Evolutionary conservation across 1,140 invertebrate species (phyloP).

Genomic region (Drosophila rufa): DNA sequence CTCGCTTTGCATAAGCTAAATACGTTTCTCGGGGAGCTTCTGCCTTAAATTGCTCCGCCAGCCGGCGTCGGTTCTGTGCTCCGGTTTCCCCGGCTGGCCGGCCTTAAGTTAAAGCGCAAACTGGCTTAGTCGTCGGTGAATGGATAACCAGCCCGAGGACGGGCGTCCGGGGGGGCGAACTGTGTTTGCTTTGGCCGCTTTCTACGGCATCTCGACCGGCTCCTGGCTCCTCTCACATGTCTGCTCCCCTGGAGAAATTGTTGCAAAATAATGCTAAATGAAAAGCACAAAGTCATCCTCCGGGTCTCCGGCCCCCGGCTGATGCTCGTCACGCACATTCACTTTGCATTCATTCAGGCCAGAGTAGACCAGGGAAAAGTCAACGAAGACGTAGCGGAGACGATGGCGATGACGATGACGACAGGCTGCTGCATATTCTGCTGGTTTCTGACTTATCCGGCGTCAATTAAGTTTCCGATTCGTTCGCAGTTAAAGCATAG

Average conservation of each 20-base stretch:
- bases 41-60: conserved; percentile 66
- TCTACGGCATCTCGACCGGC: conserved; percentile 50
- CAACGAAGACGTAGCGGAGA: conserved; percentile 14
- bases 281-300: conserved; percentile 80
- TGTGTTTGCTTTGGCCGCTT: conserved; percentile 71
- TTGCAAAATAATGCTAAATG: conserved; percentile 82
- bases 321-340: conserved; percentile 71
- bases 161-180: conserved; percentile 20
- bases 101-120: conserved; percentile 81
- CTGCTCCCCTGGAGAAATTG: conserved; percentile 52
- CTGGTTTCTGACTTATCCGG: conserved; percentile 34
- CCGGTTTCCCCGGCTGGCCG: conserved; percentile 47
- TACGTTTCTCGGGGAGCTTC: conserved; percentile 69
- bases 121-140: conserved; percentile 48
- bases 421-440: conserved; percentile 33
- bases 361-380: conserved; percentile 34
- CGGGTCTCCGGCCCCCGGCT: conserved; percentile 5
- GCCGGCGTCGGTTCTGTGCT: conserved; percentile 43
- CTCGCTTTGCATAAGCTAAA: conserved; percentile 77
- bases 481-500: conserved; percentile 53
- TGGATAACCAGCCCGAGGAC: conserved; percentile 1
- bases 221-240: conserved; percentile 45
- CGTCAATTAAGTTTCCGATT: conserved; percentile 65
- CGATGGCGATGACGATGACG: conserved; percentile 32
- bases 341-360: conserved; percentile 78